Percentiles rank a stretch among this genome's conserved stretches.
Evolutionary conservation across 2,888 invertebrate genomes (phyloP).

Genomic region (Brachylomia viminalis): DNA sequence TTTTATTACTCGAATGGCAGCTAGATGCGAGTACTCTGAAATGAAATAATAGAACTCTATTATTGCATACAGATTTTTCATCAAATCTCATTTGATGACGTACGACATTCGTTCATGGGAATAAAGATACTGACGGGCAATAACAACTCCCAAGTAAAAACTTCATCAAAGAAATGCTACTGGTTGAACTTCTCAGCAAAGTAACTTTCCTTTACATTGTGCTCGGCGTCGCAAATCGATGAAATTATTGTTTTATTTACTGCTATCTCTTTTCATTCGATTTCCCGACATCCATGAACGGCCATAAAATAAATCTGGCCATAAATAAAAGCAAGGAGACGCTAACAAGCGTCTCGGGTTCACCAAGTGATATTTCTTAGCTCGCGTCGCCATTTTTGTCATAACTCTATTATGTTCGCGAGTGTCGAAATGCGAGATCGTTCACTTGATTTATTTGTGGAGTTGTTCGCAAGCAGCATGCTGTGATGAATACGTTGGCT

Average conservation of each 20-base stretch:
- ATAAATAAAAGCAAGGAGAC: conserved; percentile 89
- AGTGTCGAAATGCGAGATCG: conserved; percentile 88
- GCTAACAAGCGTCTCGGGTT: conserved; percentile 91
- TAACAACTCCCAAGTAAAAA: conserved; percentile 45
- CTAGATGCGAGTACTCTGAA: not conserved
- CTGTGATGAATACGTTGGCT: conserved; percentile 34
- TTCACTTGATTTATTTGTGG: conserved; percentile 80
- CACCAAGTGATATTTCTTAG: conserved; percentile 89
- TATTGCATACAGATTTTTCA: not conserved
- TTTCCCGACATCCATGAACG: conserved; percentile 81
- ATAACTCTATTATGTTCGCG: conserved; percentile 88
- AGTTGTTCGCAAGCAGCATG: conserved; percentile 27
- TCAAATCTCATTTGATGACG: not conserved
- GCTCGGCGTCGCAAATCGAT: conserved; percentile 67
- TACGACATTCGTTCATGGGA: not conserved
- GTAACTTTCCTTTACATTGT: conserved; percentile 47
- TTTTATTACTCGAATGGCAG: conserved; percentile 38
- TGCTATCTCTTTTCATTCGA: conserved; percentile 80
- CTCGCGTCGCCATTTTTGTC: conserved; percentile 87
- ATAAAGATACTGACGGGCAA: conserved; percentile 11
- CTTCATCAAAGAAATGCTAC: conserved; percentile 58
- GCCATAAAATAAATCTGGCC: conserved; percentile 90
- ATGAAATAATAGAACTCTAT: not conserved
- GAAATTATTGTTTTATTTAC: conserved; percentile 78
- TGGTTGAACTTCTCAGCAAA: conserved; percentile 44